Conservation (phyloP, 2,888 invertebrate genomes). For the Platerodrilus igneus region DNA sequence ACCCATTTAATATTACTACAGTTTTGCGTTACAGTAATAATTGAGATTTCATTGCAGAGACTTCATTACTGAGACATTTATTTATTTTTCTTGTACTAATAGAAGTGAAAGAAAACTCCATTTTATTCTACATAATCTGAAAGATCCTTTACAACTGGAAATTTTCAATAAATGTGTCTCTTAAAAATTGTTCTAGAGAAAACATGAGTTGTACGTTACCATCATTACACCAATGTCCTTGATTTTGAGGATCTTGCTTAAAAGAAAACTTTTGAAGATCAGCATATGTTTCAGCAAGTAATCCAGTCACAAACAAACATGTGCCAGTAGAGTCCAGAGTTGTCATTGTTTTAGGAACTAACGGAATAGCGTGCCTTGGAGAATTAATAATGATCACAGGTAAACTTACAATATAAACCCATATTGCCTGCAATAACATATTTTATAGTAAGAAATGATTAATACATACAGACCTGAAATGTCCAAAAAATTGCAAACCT, state of each 20-base stretch:
- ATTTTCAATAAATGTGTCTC: too few relatives aligned
- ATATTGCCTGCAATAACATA: slow-evolving; percentile 65
- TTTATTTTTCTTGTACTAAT: too few relatives aligned
- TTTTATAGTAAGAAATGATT: neutral
- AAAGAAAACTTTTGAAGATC: slow-evolving; percentile 91
- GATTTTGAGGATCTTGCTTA: slow-evolving; percentile 80
- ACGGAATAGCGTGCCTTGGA: slow-evolving; percentile 69
- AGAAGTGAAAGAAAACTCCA: too few relatives aligned
- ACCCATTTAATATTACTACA: too few relatives aligned
- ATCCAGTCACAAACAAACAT: slow-evolving; percentile 76
- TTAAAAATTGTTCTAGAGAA: slow-evolving; percentile 4
- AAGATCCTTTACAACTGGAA: too few relatives aligned
- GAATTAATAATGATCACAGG: slow-evolving; percentile 90
- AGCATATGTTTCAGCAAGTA: slow-evolving; percentile 84
- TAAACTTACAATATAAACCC: slow-evolving; percentile 88
- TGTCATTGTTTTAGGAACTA: slow-evolving; percentile 81
- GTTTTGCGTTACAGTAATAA: too few relatives aligned
- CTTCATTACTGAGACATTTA: too few relatives aligned
- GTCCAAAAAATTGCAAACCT: slow-evolving; percentile 92
- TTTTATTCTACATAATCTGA: too few relatives aligned
- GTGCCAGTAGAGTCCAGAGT: slow-evolving; percentile 82
- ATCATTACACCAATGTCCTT: slow-evolving; percentile 90
- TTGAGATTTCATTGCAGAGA: too few relatives aligned
- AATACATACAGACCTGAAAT: slow-evolving; percentile 62
- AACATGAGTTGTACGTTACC: slow-evolving; percentile 51